Percentiles rank a stretch among this genome's conserved stretches.
These are phyloP conservation scores for Sus scrofa DNA, from an alignment of 2,113 vertebrate genomes.

Conservation along the genomic window DNA sequence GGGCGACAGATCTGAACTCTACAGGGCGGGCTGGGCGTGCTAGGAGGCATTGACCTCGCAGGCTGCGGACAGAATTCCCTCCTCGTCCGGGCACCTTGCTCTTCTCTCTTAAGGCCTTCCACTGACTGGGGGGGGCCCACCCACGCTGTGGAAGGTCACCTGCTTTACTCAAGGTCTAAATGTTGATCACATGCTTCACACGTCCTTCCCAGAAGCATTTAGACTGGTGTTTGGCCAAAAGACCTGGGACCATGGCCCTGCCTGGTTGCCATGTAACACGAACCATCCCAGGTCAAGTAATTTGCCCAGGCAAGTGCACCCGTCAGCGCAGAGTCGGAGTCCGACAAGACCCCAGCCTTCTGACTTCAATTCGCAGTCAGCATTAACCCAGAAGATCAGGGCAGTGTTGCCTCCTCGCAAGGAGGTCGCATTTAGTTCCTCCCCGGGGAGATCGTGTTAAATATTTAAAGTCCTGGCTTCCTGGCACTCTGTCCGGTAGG, in stretches of 20 bases:
- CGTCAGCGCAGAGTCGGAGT: fast-evolving
- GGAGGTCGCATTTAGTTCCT: not conserved
- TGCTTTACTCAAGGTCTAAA: not conserved
- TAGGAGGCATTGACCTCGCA: fast-evolving
- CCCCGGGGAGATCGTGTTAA: not conserved
- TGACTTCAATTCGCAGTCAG: not conserved
- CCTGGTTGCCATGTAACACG: too few species aligned
- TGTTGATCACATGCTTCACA: not conserved
- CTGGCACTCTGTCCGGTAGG: not conserved
- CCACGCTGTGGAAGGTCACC: not conserved
- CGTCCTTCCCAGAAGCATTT: not conserved
- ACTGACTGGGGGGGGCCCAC: not conserved
- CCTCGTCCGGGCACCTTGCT: fast-evolving
- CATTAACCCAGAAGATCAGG: not conserved
- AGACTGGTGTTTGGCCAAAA: not conserved
- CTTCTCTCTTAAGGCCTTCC: not conserved
- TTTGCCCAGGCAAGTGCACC: fast-evolving
- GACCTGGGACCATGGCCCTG: not conserved
- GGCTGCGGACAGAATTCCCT: not conserved
- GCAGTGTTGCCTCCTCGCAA: not conserved
- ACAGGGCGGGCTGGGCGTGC: not conserved
- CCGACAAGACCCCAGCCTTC: fast-evolving
- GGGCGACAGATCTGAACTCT: not conserved
- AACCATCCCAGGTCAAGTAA: not conserved
- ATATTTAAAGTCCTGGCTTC: not conserved